Evolutionary conservation across 2,888 invertebrate genomes (phyloP).

Genomic region (Leptogaster cylindrica): DNA sequence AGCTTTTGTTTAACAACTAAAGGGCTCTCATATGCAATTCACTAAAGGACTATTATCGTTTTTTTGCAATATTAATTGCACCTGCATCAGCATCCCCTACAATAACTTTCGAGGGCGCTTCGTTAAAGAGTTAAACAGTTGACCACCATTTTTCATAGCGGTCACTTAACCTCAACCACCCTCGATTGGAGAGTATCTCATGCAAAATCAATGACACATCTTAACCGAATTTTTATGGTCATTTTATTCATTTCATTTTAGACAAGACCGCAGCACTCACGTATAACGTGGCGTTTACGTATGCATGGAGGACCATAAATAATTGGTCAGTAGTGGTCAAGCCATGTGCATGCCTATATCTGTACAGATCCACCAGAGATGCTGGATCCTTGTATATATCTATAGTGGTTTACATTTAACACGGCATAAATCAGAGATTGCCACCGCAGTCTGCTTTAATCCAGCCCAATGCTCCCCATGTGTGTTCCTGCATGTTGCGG

Average conservation of each 20-base stretch:
- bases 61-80: too few relatives aligned
- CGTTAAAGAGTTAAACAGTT: too few relatives aligned
- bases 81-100: too few relatives aligned
- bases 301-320: conserved; percentile 32
- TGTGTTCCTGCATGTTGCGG: conserved; percentile 14
- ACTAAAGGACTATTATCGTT: too few relatives aligned
- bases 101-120: too few relatives aligned
- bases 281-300: conserved; percentile 18
- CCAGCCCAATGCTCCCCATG: conserved; percentile 1
- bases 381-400: conserved; percentile 1
- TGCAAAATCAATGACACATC: conserved; percentile 17
- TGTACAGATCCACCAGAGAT: neutral
- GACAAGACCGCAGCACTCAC: conserved; percentile 8
- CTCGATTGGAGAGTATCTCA: neutral
- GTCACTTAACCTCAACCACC: neutral
- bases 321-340: conserved; percentile 25
- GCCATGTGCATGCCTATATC: neutral
- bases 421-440: conserved; percentile 54
- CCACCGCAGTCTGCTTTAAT: conserved; percentile 49
- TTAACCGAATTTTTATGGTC: conserved; percentile 30
- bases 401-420: conserved; percentile 53
- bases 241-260: conserved; percentile 35
- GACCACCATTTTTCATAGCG: too few relatives aligned
- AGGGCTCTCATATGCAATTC: too few relatives aligned
- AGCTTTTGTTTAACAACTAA: too few relatives aligned